phyloP scores from a whole-genome alignment of 2,888 invertebrate species.

The Chrysolina haemoptera region DNA sequence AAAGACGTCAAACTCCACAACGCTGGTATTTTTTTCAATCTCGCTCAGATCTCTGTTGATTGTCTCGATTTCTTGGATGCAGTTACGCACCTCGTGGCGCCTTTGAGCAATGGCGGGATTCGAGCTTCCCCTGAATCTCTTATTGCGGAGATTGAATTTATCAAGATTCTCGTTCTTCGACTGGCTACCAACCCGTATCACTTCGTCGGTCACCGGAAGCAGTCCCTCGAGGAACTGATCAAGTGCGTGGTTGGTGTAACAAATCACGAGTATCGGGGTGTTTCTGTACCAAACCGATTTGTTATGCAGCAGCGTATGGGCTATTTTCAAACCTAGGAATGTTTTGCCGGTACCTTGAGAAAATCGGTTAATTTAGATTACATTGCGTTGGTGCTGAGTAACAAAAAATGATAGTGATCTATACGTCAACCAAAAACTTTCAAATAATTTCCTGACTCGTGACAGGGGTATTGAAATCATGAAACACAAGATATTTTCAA shows the following conservation, averaged over 20 bases:
- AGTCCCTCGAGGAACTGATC: constrained; percentile 88
- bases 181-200: constrained; percentile 68
- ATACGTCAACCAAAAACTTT: constrained; percentile 69
- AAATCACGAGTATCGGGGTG: constrained; percentile 82
- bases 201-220: constrained; percentile 8
- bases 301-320: constrained; percentile 78
- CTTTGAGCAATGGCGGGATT: constrained; percentile 38
- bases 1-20: constrained; percentile 57
- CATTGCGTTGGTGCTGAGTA: not conserved
- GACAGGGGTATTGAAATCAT: no score
- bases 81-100: constrained; percentile 37
- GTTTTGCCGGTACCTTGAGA: constrained; percentile 85
- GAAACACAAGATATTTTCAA: no score
- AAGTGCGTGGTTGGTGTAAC: constrained; percentile 89
- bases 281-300: constrained; percentile 64
- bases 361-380: not conserved
- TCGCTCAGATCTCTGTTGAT: constrained; percentile 48
- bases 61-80: constrained; percentile 33
- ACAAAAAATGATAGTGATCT: not conserved
- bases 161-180: constrained; percentile 75
- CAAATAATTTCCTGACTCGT: no score
- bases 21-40: constrained; percentile 65
- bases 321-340: constrained; percentile 83
- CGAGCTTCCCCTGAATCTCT: constrained; percentile 22
- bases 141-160: constrained; percentile 63